Evolutionary conservation across 1,140 invertebrate genomes (phyloP).

Genomic region (Pissodes strobi): DNA sequence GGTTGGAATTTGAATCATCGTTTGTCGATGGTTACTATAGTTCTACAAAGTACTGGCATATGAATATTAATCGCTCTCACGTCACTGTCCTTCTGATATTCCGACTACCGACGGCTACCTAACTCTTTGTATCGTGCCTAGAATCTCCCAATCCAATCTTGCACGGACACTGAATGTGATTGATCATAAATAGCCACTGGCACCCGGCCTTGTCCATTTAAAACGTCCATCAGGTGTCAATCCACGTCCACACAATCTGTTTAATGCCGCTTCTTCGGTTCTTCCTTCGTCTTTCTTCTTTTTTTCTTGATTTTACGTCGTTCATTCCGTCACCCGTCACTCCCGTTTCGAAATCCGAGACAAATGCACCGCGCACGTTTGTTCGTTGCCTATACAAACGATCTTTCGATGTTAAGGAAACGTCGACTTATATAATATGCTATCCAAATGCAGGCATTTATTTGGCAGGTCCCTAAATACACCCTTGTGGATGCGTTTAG

Average conservation of each 20-base stretch:
- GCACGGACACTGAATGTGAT: slow-evolving; percentile 10
- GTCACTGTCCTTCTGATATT: neutral
- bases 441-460: too few relatives aligned
- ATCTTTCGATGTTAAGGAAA: too few relatives aligned
- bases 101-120: slow-evolving; percentile 4
- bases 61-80: too few relatives aligned
- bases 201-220: slow-evolving; percentile 26
- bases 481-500: too few relatives aligned
- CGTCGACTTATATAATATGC: too few relatives aligned
- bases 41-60: too few relatives aligned
- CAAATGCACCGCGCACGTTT: slow-evolving; percentile 12
- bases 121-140: neutral
- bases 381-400: neutral
- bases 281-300: slow-evolving; percentile 15
- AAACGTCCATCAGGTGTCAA: slow-evolving; percentile 38
- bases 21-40: too few relatives aligned
- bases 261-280: slow-evolving; percentile 18
- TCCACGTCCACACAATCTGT: slow-evolving; percentile 25
- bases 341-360: slow-evolving; percentile 14
- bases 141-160: slow-evolving; percentile 10
- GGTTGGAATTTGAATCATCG: too few relatives aligned
- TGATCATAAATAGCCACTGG: slow-evolving; percentile 31
- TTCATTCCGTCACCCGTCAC: slow-evolving; percentile 30
- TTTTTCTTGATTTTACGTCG: slow-evolving; percentile 28
- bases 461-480: too few relatives aligned